Evolutionary conservation across 2,113 vertebrate genomes (phyloP).

Genomic region (Rhabdomys dilectus): DNA sequence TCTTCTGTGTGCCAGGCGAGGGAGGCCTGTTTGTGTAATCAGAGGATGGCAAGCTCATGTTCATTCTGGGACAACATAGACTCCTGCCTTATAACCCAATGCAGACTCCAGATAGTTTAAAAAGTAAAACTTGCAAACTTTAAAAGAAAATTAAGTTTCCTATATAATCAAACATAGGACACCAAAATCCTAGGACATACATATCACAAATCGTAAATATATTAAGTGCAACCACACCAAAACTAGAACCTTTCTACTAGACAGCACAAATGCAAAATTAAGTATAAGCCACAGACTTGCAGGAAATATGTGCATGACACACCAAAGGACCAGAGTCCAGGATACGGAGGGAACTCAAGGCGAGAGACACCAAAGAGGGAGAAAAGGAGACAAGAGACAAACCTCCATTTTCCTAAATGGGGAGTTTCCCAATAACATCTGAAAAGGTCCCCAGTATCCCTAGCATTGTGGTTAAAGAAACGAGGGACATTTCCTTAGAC

Average conservation of each 20-base stretch:
- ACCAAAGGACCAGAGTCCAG: background rate
- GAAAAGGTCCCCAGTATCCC: background rate
- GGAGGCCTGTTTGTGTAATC: too few species aligned
- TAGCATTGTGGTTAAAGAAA: background rate
- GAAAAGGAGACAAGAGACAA: background rate
- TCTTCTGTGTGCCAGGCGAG: background rate
- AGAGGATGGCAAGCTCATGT: background rate
- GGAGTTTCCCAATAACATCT: background rate
- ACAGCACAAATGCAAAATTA: background rate
- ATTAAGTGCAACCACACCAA: background rate
- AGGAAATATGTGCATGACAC: background rate
- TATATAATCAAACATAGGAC: background rate
- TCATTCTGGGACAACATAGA: background rate
- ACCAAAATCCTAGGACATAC: background rate
- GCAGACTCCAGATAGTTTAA: background rate
- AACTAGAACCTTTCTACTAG: background rate
- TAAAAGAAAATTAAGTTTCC: background rate
- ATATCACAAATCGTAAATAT: background rate
- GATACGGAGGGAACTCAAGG: background rate
- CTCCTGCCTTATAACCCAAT: background rate
- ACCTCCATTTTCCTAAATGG: background rate
- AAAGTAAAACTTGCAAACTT: background rate
- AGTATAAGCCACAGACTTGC: background rate
- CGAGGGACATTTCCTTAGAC: background rate
- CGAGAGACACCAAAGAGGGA: background rate